These are phyloP conservation scores for Callyntrura guangdongensis DNA, from an alignment of 2,888 invertebrate species.

Conservation along the genomic window DNA sequence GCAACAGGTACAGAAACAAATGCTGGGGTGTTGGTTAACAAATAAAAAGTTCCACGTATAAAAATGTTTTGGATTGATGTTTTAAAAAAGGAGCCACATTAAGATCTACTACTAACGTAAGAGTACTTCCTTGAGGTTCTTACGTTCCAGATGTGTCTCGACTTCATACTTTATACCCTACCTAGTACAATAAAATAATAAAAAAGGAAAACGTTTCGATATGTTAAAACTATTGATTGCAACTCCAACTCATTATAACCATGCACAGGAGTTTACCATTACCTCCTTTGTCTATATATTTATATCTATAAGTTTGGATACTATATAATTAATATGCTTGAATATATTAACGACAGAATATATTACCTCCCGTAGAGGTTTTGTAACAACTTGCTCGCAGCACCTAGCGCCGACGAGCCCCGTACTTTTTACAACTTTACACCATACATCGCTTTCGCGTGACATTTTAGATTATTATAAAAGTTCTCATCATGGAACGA, in stretches of 20 bases:
- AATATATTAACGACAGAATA: conserved; percentile 22
- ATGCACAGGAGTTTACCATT: conserved; percentile 5
- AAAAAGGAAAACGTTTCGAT: conserved; percentile 31
- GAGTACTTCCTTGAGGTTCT: neutral
- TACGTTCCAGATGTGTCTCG: neutral
- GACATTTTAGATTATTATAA: conserved; percentile 29
- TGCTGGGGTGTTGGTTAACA: neutral
- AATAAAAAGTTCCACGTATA: neutral
- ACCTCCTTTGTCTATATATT: neutral
- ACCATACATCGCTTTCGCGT: neutral
- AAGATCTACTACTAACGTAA: neutral
- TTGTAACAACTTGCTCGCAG: conserved; percentile 40
- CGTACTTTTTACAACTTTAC: neutral
- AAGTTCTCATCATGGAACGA: conserved; percentile 30
- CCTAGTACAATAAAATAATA: conserved; percentile 12
- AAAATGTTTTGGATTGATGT: neutral
- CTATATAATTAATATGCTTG: neutral
- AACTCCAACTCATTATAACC: conserved; percentile 15
- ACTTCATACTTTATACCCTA: neutral
- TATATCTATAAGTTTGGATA: neutral
- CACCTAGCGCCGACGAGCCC: neutral
- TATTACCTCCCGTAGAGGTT: conserved; percentile 33
- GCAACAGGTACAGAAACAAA: neutral
- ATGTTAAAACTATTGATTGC: conserved; percentile 51
- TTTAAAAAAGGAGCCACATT: neutral